phyloP scores from a whole-genome alignment of 2,113 vertebrate species.

The Dasypus novemcinctus region DNA sequence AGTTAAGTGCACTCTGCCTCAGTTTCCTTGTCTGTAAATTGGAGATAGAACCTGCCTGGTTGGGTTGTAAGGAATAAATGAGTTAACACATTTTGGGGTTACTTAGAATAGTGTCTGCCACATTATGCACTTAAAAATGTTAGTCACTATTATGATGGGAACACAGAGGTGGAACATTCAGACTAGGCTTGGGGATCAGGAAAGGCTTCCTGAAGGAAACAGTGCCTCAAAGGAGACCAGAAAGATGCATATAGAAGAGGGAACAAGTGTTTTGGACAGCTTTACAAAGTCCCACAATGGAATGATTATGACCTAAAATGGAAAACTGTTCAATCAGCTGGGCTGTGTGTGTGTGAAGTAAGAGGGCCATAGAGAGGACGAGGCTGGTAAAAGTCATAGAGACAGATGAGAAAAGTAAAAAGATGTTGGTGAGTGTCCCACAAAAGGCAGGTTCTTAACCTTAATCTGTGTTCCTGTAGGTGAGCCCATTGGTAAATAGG shows the following conservation, averaged over 20 bases:
- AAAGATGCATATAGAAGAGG: background rate
- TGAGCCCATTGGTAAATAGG: no score
- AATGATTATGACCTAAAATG: background rate
- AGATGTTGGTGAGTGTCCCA: background rate
- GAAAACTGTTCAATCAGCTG: background rate
- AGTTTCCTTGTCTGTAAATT: slow-evolving; percentile 29
- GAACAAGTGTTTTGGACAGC: background rate
- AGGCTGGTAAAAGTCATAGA: background rate
- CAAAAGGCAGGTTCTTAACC: no score
- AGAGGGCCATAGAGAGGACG: background rate
- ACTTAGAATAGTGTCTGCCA: background rate
- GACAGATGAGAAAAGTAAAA: background rate
- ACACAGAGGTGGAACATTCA: background rate
- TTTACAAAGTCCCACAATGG: background rate
- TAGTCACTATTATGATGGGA: background rate
- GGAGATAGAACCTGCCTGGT: background rate
- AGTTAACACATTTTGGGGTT: background rate
- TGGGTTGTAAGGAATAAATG: background rate
- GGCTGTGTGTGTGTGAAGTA: background rate
- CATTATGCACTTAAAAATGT: background rate
- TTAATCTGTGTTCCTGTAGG: no score
- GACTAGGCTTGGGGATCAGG: background rate
- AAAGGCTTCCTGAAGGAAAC: background rate
- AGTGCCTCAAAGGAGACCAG: background rate
- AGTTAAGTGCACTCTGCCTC: background rate